Evolutionary conservation across 2,113 vertebrate species (phyloP).

Genomic region (Pseudopodoces humilis): DNA sequence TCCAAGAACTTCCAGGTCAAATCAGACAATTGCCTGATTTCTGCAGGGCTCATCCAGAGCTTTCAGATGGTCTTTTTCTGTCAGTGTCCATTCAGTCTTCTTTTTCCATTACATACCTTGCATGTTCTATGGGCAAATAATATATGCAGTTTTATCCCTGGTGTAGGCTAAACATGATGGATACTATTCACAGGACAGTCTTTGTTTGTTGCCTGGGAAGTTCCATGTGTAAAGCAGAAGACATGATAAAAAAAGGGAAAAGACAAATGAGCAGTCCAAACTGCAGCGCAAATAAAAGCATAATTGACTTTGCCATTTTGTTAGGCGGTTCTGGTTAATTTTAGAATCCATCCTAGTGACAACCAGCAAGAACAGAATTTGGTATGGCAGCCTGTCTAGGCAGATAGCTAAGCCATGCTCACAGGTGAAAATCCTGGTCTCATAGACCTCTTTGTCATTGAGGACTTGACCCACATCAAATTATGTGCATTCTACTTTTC

Average conservation of each 20-base stretch:
- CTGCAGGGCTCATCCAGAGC: background rate
- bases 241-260: background rate
- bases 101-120: background rate
- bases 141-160: too few species aligned
- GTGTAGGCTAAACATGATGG: background rate
- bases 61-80: background rate
- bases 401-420: background rate
- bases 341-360: background rate
- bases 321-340: background rate
- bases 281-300: background rate
- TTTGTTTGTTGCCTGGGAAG: background rate
- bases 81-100: background rate
- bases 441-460: background rate
- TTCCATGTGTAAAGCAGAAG: background rate
- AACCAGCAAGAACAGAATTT: rapidly evolving
- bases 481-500: background rate
- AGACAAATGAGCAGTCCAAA: background rate
- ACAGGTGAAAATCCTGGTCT: background rate
- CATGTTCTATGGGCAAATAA: background rate
- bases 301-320: background rate
- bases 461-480: background rate
- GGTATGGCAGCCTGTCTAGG: too few species aligned
- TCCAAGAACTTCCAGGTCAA: background rate
- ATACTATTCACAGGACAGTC: background rate
- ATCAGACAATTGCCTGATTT: background rate